Evolutionary conservation across 2,797 vertebrate genomes (phyloP), one percentile per base, ranked within the genome.

Genomic region (Mycteria americana): DNA sequence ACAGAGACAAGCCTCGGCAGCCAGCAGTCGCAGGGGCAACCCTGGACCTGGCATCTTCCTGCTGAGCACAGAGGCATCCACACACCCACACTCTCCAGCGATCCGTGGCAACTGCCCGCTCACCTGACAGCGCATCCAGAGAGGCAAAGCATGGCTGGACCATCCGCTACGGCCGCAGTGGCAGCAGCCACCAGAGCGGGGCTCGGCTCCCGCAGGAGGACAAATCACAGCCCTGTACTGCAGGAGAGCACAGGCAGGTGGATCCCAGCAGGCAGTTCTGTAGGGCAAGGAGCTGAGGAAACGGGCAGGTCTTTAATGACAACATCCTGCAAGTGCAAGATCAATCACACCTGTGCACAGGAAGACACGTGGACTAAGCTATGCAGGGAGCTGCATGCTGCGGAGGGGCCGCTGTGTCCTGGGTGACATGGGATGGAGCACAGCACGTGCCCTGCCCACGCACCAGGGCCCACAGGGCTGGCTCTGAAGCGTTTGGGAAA

Each of bases 81-180:
- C 46, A 43, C 19, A 30, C 41, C 69, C 9, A 1, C 30, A 19
- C 19, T 12, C n/a, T 4, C 50, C 2, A 0, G 50, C 1, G 2
- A 22, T 6, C 35, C 2, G 2, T 1, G 0, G 43, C 4, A 0
- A 25, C n/a, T 22, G 43, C 45, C 35, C 1, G 2, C 45, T 51
- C 18, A 0, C 31, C 25, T 5, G 7, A 19, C 8, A 43, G 31
- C 10, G 1, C 1, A 2, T 9, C 25, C 37, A 25, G 80, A 53
- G 39, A 25, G 13, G 45, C 27, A 16, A 51, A 31, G 67, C 2
- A 1, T 13, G 33, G 16, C 25, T 16, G 56, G 25, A 24, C 24
- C 31, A 35, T 7, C 45, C 16, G 23, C 24, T 15, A 5, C 1
- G 3, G 43, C 43, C 25, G 25, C 21, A 16, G 46, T 9, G 31